phyloP scores from a whole-genome alignment of 2,797 vertebrate species.

The Chiropotes sagulatus region DNA sequence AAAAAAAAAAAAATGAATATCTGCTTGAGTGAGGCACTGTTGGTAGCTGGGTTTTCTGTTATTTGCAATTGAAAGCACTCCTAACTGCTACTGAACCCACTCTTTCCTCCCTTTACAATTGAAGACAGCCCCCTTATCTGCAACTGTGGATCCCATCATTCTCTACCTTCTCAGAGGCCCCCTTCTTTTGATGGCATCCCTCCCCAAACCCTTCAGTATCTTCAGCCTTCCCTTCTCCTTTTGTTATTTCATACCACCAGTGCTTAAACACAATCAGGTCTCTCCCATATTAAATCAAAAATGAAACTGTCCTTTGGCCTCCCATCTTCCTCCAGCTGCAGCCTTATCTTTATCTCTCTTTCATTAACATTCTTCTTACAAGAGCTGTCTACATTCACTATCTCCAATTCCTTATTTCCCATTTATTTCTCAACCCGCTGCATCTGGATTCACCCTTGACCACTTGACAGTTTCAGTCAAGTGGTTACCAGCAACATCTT shows the following conservation, averaged over 20 bases:
- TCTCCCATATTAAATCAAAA: neutral
- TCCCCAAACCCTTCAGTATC: neutral
- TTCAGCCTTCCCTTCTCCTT: neutral
- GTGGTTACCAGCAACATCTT: constrained; percentile 22
- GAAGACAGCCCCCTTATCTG: neutral
- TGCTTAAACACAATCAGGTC: neutral
- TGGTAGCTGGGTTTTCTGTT: neutral
- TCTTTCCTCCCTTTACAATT: neutral
- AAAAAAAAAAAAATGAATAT: neutral
- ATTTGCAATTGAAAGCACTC: neutral
- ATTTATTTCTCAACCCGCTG: neutral
- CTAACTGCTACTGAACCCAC: neutral
- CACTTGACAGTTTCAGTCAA: neutral
- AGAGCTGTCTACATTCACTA: neutral
- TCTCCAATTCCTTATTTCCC: constrained; percentile 9
- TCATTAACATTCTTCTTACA: neutral
- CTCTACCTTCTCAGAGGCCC: neutral
- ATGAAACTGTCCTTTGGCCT: neutral
- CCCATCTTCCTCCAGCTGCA: neutral
- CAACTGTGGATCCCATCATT: neutral
- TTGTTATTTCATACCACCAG: neutral
- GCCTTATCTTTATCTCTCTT: neutral
- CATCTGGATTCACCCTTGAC: neutral
- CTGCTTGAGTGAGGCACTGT: neutral
- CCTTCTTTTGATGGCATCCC: neutral